Percentiles rank a stretch among this genome's conserved stretches.
These are phyloP conservation scores for Drosophila persimilis DNA, from an alignment of 1,140 invertebrate genomes.

Conservation along the genomic window DNA sequence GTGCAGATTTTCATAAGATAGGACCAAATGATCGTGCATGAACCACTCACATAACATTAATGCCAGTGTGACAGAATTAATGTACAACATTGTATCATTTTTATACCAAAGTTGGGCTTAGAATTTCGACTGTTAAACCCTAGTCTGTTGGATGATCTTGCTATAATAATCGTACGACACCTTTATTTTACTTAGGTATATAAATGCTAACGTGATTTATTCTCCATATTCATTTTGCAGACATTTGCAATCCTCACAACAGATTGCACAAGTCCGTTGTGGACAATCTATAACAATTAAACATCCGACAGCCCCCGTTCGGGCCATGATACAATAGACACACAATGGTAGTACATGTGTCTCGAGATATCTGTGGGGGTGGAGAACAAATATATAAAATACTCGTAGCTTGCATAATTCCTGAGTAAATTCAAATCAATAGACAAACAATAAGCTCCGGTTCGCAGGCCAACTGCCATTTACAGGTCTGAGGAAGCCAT, in stretches of 20 bases:
- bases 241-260: slow-evolving; percentile 31
- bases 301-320: slow-evolving; percentile 6
- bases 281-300: slow-evolving; percentile 51
- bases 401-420: slow-evolving; percentile 62
- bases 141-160: too few relatives aligned
- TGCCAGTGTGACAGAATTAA: too few relatives aligned
- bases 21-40: too few relatives aligned
- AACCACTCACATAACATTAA: too few relatives aligned
- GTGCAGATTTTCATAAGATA: too few relatives aligned
- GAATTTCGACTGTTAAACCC: too few relatives aligned
- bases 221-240: slow-evolving; percentile 12
- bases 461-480: slow-evolving; percentile 65
- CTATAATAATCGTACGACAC: too few relatives aligned
- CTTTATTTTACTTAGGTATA: too few relatives aligned
- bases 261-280: slow-evolving; percentile 28
- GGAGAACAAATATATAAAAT: slow-evolving; percentile 36
- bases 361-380: background rate
- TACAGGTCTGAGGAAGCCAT: slow-evolving; percentile 64
- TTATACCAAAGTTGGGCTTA: too few relatives aligned
- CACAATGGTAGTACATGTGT: too few relatives aligned
- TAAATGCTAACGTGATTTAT: too few relatives aligned
- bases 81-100: too few relatives aligned
- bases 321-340: background rate
- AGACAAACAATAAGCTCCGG: slow-evolving; percentile 69
- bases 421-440: slow-evolving; percentile 72